Conservation (phyloP, 1,140 invertebrate genomes). For the Andricus grossulariae region DNA sequence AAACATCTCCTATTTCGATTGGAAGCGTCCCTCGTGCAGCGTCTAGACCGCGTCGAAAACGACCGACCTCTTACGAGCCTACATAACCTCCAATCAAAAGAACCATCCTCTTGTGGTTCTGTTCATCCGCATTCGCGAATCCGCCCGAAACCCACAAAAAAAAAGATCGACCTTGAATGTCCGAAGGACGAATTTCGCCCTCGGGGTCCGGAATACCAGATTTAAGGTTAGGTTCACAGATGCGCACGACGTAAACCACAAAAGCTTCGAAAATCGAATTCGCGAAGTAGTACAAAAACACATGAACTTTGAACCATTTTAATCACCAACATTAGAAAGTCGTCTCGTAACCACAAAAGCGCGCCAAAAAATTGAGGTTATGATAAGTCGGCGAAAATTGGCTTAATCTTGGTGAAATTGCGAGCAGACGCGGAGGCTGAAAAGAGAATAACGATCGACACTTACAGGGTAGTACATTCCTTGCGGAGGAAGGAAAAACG, state of each 20-base stretch:
- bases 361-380: constrained; percentile 19
- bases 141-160: constrained; percentile 17
- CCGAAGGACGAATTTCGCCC: background rate
- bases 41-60: background rate
- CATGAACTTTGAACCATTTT: background rate
- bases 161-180: background rate
- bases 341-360: background rate
- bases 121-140: too few species aligned
- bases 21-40: background rate
- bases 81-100: constrained; percentile 3
- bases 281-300: background rate
- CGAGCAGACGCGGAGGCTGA: constrained; percentile 45
- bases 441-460: constrained; percentile 57
- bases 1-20: background rate
- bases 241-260: background rate
- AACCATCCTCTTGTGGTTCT: constrained; percentile 10
- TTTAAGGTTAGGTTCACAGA: background rate
- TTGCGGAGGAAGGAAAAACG: constrained; percentile 93
- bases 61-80: background rate
- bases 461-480: constrained; percentile 95
- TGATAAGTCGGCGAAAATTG: too few species aligned
- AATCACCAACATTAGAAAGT: background rate
- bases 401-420: background rate
- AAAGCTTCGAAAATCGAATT: background rate
- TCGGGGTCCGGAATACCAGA: background rate